These are phyloP conservation scores for Lamellibrachia satsuma DNA, from an alignment of 2,888 invertebrate species.

Conservation along the genomic window DNA sequence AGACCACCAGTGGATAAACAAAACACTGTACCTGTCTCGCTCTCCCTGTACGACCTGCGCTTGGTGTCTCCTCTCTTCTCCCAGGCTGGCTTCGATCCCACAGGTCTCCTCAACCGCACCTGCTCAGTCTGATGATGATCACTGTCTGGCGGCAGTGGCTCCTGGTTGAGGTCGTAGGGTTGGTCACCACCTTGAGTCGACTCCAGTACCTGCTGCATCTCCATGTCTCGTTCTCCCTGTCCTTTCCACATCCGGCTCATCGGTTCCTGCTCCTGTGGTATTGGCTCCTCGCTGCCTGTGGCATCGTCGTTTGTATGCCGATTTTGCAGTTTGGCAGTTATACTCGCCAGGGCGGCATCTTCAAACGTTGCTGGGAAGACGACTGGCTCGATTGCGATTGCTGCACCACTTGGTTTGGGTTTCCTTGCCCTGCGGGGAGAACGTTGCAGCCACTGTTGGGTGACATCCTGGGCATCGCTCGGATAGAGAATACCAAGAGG, in stretches of 20 bases:
- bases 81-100: neutral
- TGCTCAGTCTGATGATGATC: neutral
- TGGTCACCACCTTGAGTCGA: slow-evolving; percentile 9
- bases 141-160: neutral
- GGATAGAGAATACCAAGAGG: neutral
- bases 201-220: slow-evolving; percentile 34
- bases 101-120: neutral
- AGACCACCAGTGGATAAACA: neutral
- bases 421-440: neutral
- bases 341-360: slow-evolving; percentile 28
- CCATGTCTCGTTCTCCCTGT: slow-evolving; percentile 33
- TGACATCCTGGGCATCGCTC: neutral
- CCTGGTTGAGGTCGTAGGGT: neutral
- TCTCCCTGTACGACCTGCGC: neutral
- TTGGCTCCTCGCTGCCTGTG: neutral
- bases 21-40: neutral
- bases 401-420: neutral
- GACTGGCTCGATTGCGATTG: neutral
- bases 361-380: slow-evolving; percentile 24
- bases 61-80: neutral
- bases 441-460: neutral
- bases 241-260: slow-evolving; percentile 36
- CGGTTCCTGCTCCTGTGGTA: slow-evolving; percentile 20
- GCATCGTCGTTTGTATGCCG: neutral
- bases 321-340: slow-evolving; percentile 19